phyloP scores from a whole-genome alignment of 2,113 vertebrate genomes.

The Talpa occidentalis region DNA sequence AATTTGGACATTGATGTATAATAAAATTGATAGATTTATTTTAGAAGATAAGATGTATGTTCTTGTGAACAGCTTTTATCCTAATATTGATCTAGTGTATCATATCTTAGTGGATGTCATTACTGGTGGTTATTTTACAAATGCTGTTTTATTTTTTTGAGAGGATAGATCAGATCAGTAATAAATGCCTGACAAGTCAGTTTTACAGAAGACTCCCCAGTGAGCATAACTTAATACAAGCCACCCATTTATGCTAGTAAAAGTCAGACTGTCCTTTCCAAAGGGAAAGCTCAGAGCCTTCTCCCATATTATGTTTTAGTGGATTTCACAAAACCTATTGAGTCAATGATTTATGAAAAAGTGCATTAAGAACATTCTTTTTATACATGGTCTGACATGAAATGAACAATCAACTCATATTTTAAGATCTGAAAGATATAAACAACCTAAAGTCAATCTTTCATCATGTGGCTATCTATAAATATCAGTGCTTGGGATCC shows the following conservation, averaged over 20 bases:
- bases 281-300: neutral
- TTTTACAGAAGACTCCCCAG: neutral
- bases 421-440: neutral
- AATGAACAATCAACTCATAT: neutral
- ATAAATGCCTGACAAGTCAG: neutral
- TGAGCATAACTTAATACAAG: neutral
- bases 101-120: neutral
- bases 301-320: neutral
- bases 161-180: neutral
- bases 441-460: neutral
- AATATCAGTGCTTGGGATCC: neutral
- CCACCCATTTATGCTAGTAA: neutral
- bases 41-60: neutral
- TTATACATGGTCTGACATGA: neutral
- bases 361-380: neutral
- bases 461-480: neutral
- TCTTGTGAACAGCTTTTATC: neutral
- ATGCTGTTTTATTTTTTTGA: no score
- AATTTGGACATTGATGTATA: neutral
- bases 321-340: neutral
- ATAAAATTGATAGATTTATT: neutral
- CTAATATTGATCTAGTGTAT: neutral
- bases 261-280: neutral
- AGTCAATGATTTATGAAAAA: neutral
- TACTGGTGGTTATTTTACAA: neutral